These are phyloP conservation scores for Drosophila tani DNA, from an alignment of 1,140 invertebrate genomes.

Conservation along the genomic window DNA sequence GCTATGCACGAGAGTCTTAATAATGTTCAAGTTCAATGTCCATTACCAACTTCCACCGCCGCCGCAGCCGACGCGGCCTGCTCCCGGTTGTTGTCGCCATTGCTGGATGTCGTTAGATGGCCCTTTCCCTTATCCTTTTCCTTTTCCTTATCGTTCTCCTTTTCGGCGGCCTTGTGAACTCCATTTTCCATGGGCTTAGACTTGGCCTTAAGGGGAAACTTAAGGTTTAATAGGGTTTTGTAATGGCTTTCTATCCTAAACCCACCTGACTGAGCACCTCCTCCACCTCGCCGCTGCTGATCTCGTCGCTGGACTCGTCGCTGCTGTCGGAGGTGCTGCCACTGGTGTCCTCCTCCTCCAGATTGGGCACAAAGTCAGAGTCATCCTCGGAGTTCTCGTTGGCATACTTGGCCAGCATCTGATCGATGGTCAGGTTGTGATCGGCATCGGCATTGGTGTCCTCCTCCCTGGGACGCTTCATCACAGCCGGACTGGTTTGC, in stretches of 20 bases:
- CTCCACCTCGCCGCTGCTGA: conserved; percentile 41
- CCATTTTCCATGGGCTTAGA: conserved; percentile 38
- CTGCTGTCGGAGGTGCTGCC: conserved; percentile 30
- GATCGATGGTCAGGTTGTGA: conserved; percentile 58
- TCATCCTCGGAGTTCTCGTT: conserved; percentile 79
- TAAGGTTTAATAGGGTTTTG: neutral
- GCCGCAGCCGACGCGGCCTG: conserved; percentile 21
- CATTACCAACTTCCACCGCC: conserved; percentile 77
- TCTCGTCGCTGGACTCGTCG: conserved; percentile 43
- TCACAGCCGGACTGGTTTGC: conserved; percentile 18
- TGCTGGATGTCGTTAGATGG: conserved; percentile 24
- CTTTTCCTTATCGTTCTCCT: conserved; percentile 16
- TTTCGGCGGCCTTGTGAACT: conserved; percentile 31
- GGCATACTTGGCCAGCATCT: conserved; percentile 75
- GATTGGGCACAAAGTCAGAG: conserved; percentile 73
- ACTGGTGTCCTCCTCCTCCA: conserved; percentile 36
- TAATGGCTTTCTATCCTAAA: neutral
- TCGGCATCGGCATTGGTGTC: conserved; percentile 37
- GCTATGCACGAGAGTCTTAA: conserved; percentile 61
- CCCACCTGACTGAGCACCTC: conserved; percentile 34
- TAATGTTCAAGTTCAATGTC: conserved; percentile 72
- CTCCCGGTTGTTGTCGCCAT: conserved; percentile 35
- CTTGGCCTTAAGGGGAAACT: neutral
- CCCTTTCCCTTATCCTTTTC: conserved; percentile 38
- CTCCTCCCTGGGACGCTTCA: conserved; percentile 64